Evolutionary conservation across 2,888 invertebrate genomes (phyloP).

Genomic region (Leptinotarsa juncta): DNA sequence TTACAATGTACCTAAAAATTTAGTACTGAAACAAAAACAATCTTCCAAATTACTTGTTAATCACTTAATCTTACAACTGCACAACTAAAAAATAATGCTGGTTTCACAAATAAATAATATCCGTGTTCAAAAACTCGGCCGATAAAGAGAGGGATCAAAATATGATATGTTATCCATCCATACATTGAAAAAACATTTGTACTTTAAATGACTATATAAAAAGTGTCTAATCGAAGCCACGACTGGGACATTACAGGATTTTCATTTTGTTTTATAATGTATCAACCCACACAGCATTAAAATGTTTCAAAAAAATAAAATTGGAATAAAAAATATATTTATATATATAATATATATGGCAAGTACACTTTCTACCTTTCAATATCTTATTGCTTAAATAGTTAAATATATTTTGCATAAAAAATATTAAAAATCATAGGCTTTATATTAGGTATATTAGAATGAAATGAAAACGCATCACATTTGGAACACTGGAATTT

Average conservation of each 20-base stretch:
- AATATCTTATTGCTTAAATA: slow-evolving; percentile 50
- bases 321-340: slow-evolving; percentile 51
- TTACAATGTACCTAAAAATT: no score
- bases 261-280: slow-evolving; percentile 38
- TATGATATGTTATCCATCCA: slow-evolving; percentile 62
- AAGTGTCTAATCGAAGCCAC: slow-evolving; percentile 62
- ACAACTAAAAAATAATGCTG: slow-evolving; percentile 10
- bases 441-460: slow-evolving; percentile 38
- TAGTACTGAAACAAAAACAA: no score
- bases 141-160: slow-evolving; percentile 48
- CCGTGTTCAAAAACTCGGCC: slow-evolving; percentile 43
- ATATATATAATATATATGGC: slow-evolving; percentile 45
- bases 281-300: slow-evolving; percentile 47
- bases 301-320: slow-evolving; percentile 50
- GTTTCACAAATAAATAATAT: slow-evolving; percentile 40
- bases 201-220: slow-evolving; percentile 82
- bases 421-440: slow-evolving; percentile 48
- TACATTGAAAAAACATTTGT: slow-evolving; percentile 75
- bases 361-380: slow-evolving; percentile 49
- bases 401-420: slow-evolving; percentile 48
- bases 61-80: slow-evolving; percentile 17
- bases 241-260: slow-evolving; percentile 50
- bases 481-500: slow-evolving; percentile 14
- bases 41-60: slow-evolving; percentile 15
- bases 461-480: slow-evolving; percentile 31